Evolutionary conservation across 2,888 invertebrate genomes (phyloP), one percentile per base, ranked within the genome.

Genomic region (Dendrolimus pini): DNA sequence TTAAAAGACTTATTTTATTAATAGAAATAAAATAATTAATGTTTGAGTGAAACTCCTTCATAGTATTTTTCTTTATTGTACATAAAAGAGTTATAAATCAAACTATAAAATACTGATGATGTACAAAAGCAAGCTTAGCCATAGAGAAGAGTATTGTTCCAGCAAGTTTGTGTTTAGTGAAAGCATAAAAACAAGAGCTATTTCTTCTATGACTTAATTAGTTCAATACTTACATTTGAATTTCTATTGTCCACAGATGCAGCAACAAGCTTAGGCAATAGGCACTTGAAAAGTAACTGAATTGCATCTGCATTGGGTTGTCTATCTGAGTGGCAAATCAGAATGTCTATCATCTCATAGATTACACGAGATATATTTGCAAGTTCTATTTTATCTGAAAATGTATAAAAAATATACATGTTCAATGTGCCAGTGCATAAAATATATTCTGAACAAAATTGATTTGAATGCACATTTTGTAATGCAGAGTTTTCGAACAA

Each of bases 351-450:
- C 61, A 90, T 83, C 61, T 82, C 77, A 72, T 86, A 86, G 53
- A 88, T 83, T 6, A 77, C 66, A 53, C 63, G 65, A n/a, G 82
- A 75, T 58, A 91, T 65, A 41, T 75, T 75, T 14, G 67, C 65
- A n/a, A 89, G 63, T 60, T 82, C 77, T 47, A 80, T 72, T 71
- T 79, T 85, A 70, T 90, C 90, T 90, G 74, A 54, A 81, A 83
- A 56, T 47, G 6, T 41, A 58, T 52, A n/a, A 58, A 6, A 30
- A 30, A 30, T 30, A 30, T 30, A 30, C 30, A 30, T 30, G 0
- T 30, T 30, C 6, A 30, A 30, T 6, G 6, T 30, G 30, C 30
- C 30, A 30, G 30, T 3, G 30, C 30, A 3, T 30, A 3, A 30
- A 30, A 30, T 30, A 30, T 6, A 30, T 30, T 6, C 30, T 30